Conservation (phyloP, 2,888 invertebrate genomes). For the Cerastoderma edule region DNA sequence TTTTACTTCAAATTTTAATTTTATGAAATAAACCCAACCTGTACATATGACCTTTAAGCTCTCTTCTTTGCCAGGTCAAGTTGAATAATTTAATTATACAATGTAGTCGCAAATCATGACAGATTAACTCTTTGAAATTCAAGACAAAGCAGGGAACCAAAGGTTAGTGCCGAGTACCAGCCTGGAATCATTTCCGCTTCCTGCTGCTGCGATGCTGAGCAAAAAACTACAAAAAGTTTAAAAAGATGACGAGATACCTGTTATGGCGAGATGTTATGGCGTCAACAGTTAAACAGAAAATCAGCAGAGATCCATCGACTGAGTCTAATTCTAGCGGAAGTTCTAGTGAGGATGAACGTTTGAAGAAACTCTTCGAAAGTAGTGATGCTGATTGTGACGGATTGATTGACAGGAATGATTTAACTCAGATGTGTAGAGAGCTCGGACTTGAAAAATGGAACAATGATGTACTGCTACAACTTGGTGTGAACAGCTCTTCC, state of each 20-base stretch:
- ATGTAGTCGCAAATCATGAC: no score
- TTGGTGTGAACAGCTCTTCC: conserved; percentile 88
- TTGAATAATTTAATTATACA: no score
- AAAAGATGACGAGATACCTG: conserved; percentile 37
- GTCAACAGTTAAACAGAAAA: conserved; percentile 24
- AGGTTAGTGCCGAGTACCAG: conserved; percentile 30
- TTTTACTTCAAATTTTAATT: no score
- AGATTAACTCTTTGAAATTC: no score
- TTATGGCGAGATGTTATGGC: no score
- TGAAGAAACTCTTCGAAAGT: conserved; percentile 88
- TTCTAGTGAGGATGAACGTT: conserved; percentile 88
- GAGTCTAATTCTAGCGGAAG: conserved; percentile 82
- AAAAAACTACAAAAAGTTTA: conserved; percentile 20
- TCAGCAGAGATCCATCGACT: conserved; percentile 74
- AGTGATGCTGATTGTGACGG: conserved; percentile 90
- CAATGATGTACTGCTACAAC: conserved; percentile 88
- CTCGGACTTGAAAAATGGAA: conserved; percentile 87
- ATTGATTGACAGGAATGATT: conserved; percentile 88
- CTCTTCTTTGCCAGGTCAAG: no score
- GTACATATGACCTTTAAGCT: no score
- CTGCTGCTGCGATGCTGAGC: conserved; percentile 41
- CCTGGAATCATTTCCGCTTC: conserved; percentile 34
- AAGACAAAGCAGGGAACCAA: no score
- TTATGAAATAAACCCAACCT: no score
- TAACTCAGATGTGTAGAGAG: conserved; percentile 87